Evolutionary conservation across 1,140 invertebrate genomes (phyloP), one percentile per base, ranked within the genome.

Genomic region (Calycopis cecrops): DNA sequence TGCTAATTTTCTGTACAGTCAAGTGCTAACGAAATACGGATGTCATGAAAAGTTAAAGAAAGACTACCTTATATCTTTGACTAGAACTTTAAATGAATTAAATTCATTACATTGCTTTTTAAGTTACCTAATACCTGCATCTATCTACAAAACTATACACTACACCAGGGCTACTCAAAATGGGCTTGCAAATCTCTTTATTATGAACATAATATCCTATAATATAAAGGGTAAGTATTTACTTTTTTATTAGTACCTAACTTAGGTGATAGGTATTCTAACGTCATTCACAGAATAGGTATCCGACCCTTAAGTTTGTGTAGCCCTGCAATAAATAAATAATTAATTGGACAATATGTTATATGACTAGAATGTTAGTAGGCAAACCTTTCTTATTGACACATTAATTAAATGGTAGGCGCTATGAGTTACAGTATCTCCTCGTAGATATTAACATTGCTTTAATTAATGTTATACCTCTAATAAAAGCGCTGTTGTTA

Each of bases 41-140:
- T 14, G 1, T 44, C 16, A 44, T 9, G 9, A 44, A 17, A 16
- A 44, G 17, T 44, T 44, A 17, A 16, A 17, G 16, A 8, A 17
- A 16, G 6, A 44, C n/a, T 37, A 37, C 35, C 14, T 16, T 16
- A 16, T 44, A 17, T 16, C 14, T 18, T 16, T 14, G 40, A 44
- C 38, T 40, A 44, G 14, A 10, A 55, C 57, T 44, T 51, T 57
- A 53, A 48, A 74, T 72, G 73, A 76, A 76, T 76, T 67, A 52
- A 56, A 73, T 76, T 76, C 73, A 76, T 69, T 69, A 61, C 28
- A 54, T 53, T 38, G 38, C 28, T 44, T 28, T 52, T 42, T 52
- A 14, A 44, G 12, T 42, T 42, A 14, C 33, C 38, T 53, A 53
- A 28, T 14, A 35, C 21, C 21, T 53, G 42, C 42, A 18, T 53